Evolutionary conservation across 2,113 vertebrate species (phyloP).

Genomic region (Rafetus swinhoei): DNA sequence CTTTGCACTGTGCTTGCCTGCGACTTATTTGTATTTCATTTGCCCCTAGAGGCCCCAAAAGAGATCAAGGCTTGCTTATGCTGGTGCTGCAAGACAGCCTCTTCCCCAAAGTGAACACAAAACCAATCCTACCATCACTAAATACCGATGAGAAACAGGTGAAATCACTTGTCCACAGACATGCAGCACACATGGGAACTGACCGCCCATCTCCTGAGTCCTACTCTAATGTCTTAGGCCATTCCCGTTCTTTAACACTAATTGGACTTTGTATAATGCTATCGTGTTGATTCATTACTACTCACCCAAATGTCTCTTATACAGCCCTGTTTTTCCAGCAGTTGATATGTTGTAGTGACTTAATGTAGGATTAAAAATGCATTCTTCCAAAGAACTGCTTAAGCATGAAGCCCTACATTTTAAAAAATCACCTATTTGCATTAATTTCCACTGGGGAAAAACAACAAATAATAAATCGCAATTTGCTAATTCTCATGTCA

Average conservation of each 20-base stretch:
- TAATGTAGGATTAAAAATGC: neutral
- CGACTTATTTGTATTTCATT: neutral
- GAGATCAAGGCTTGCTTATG: neutral
- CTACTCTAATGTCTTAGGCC: neutral
- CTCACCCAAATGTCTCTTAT: neutral
- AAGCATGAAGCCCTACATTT: slow-evolving; percentile 19
- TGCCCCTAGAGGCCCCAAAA: neutral
- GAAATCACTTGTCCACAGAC: neutral
- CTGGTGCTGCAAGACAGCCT: neutral
- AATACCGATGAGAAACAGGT: neutral
- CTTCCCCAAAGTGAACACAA: neutral
- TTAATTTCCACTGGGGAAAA: slow-evolving; percentile 4
- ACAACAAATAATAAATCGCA: slow-evolving; percentile 46
- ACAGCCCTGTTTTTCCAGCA: neutral
- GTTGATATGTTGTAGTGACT: neutral
- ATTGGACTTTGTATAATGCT: neutral
- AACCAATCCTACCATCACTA: neutral
- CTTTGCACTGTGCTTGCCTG: neutral
- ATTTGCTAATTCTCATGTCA: slow-evolving; percentile 48
- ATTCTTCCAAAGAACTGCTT: neutral
- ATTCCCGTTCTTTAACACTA: neutral
- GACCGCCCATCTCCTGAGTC: neutral
- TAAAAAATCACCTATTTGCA: slow-evolving; percentile 12
- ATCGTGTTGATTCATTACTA: neutral
- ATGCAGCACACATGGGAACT: neutral